Base-by-base conservation (phyloP, 2,113 vertebrate genomes). In the Barnardius zonarius region DNA sequence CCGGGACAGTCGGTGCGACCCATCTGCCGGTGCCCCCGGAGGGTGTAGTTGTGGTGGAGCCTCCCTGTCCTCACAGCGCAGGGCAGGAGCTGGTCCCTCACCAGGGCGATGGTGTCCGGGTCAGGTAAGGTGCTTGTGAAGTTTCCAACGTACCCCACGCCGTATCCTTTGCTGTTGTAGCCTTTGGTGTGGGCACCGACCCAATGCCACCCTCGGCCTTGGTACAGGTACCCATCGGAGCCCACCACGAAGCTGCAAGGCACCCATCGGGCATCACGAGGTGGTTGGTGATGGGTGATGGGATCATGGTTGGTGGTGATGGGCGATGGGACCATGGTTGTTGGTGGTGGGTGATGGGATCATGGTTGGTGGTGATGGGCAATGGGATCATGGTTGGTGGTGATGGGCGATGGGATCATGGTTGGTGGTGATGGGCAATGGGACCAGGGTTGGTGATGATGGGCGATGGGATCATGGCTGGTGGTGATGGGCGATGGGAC, bases 131-230 rank as follows among this genome's bases (percentile, higher is more conserved):
- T 41, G 24, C 54, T 8, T 0, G 81, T 97, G 95, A 98, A 99
- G 97, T 99, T 94, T 5, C 99, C 99, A 3, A 99, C 98, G 70
- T 99, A 98, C 74, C 98, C 95, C 31, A 99, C 88, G 0, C 99
- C 99, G 1, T 98, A 99, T 49, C 99, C 99, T 5, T 49, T 74
- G 69, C 96, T 95, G 97, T 99, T 99, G 96, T 99, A 94, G 23
- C 98, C 98, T 2, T 67, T 91, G 31, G 99, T 99, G 97, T 99
- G 99, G 41, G 99, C 98, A 1, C 99, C 99, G 5, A 94, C 97
- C 98, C 98, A 97, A 55, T 91, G 72, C 99, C 99, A 99, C 7
- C 99, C 98, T 0, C 99, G 98, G 4, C 99, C 99, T 92, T 99
- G 98, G 28, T 99, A 99, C 54, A 99, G 69, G 92, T 98, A 97